phyloP scores from a whole-genome alignment of 2,113 vertebrate genomes.

The Lamprotornis superbus region DNA sequence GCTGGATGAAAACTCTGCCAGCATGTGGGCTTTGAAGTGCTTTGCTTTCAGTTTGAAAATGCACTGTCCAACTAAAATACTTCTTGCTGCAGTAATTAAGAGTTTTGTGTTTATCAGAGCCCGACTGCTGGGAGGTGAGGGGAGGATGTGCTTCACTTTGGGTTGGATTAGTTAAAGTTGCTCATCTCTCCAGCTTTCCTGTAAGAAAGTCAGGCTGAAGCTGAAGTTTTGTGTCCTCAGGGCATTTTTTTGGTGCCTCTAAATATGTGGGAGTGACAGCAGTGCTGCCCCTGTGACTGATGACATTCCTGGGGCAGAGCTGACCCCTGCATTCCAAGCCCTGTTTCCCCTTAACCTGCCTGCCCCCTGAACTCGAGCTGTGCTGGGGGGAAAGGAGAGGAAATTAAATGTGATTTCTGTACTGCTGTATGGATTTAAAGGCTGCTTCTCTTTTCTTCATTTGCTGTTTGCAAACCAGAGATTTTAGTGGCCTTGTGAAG shows the following conservation, averaged over 20 bases:
- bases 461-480: not conserved
- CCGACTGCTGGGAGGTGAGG: not conserved
- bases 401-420: not conserved
- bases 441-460: not conserved
- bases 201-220: not conserved
- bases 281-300: constrained; percentile 42
- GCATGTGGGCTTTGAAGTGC: not conserved
- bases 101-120: not conserved
- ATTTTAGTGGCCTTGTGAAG: not conserved
- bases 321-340: constrained; percentile 45
- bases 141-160: not conserved
- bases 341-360: constrained; percentile 38
- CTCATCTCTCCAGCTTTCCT: not conserved
- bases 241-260: constrained; percentile 18
- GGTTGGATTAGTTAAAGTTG: not conserved
- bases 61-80: not conserved
- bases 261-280: not conserved
- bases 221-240: constrained; percentile 3
- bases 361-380: not conserved
- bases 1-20: not conserved
- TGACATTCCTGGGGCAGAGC: constrained; percentile 26
- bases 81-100: not conserved
- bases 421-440: not conserved
- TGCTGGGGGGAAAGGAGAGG: not conserved
- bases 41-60: not conserved